These are phyloP conservation scores for Urocyon cinereoargenteus DNA, from an alignment of 2,797 vertebrate genomes.

Conservation along the genomic window DNA sequence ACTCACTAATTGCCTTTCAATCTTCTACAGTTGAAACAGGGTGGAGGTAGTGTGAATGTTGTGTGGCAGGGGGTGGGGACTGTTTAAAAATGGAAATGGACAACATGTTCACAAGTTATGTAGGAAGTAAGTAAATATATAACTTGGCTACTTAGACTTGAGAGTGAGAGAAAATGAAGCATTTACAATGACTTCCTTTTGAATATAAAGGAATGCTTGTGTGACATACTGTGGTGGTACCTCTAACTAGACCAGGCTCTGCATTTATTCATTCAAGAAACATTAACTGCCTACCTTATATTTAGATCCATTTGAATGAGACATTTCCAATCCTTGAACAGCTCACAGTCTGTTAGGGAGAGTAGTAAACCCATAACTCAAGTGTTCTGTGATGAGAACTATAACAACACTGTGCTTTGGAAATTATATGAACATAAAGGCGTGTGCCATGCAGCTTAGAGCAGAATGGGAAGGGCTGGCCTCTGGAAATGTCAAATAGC, in stretches of 20 bases:
- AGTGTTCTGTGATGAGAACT: constrained; percentile 22
- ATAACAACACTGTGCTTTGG: not conserved
- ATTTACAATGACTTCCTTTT: not conserved
- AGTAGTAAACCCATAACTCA: constrained; percentile 58
- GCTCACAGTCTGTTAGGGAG: not conserved
- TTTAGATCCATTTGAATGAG: constrained; percentile 24
- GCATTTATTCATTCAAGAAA: constrained; percentile 24
- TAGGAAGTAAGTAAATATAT: not conserved
- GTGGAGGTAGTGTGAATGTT: not conserved
- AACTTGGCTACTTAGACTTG: not conserved
- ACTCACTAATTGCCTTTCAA: not conserved
- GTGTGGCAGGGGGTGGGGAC: not conserved
- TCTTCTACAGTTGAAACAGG: not conserved
- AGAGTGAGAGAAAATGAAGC: not conserved
- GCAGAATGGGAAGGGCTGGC: not conserved
- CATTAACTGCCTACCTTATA: not conserved
- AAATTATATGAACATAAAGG: not conserved
- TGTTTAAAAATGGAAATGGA: not conserved
- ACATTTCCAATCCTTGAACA: constrained; percentile 28
- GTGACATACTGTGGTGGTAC: not conserved
- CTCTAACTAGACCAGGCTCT: not conserved
- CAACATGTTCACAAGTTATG: not conserved
- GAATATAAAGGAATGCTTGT: not conserved
- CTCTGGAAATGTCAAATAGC: not conserved
- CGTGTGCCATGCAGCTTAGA: not conserved